These are phyloP conservation scores for Argopecten irradians DNA, from an alignment of 1,140 invertebrate genomes.

Conservation along the genomic window DNA sequence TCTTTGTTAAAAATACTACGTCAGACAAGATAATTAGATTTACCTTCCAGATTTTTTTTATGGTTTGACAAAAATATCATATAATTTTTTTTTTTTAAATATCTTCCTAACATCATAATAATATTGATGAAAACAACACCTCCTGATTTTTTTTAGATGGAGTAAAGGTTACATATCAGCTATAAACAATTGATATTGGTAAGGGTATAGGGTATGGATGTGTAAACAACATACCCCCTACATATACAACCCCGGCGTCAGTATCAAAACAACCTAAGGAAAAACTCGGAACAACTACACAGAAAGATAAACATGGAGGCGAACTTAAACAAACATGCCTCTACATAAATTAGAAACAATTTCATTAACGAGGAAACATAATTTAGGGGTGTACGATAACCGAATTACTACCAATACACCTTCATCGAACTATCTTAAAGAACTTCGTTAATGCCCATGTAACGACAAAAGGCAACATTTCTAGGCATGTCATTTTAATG, in stretches of 20 bases:
- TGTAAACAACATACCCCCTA: background rate
- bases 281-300: background rate
- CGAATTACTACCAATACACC: background rate
- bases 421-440: background rate
- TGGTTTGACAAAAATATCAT: no score
- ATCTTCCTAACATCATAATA: no score
- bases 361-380: background rate
- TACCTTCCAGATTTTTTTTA: no score
- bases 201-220: background rate
- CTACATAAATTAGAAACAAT: background rate
- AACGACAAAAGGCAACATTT: no score
- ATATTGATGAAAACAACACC: no score
- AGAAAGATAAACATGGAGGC: background rate
- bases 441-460: no score
- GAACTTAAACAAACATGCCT: background rate
- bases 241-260: background rate
- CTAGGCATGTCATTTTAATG: no score
- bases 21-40: no score
- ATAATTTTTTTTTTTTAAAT: no score
- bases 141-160: no score
- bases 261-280: background rate
- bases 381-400: slow-evolving; percentile 1
- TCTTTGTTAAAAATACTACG: background rate
- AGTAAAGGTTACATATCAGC: background rate
- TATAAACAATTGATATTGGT: background rate